Evolutionary conservation across 2,888 invertebrate species (phyloP).

Genomic region (Thymelicus acteon): DNA sequence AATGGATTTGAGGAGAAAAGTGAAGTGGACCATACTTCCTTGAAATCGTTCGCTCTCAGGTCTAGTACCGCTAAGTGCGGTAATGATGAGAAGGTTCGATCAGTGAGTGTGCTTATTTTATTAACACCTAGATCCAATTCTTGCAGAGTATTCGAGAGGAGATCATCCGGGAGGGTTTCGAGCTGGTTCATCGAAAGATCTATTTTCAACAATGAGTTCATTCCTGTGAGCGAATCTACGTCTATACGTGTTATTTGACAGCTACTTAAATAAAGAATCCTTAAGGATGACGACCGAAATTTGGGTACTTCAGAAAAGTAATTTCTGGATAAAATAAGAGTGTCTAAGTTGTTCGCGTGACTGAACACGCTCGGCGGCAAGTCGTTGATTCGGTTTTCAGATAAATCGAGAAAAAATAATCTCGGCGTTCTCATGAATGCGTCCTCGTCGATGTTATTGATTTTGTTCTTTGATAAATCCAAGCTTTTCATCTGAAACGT

Average conservation of each 20-base stretch:
- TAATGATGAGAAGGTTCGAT: constrained; percentile 86
- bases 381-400: constrained; percentile 87
- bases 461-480: constrained; percentile 88
- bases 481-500: constrained; percentile 76
- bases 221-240: constrained; percentile 75
- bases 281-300: constrained; percentile 84
- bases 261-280: constrained; percentile 84
- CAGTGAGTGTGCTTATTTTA: constrained; percentile 85
- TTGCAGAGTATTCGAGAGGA: constrained; percentile 85
- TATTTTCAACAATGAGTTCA: constrained; percentile 85
- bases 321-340: constrained; percentile 87
- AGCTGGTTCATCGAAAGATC: constrained; percentile 88
- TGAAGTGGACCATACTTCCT: constrained; percentile 84
- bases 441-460: constrained; percentile 83
- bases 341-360: constrained; percentile 82
- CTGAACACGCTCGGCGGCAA: constrained; percentile 84
- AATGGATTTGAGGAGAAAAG: constrained; percentile 86
- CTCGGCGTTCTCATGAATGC: constrained; percentile 85
- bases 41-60: constrained; percentile 89
- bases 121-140: constrained; percentile 85
- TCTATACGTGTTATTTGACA: constrained; percentile 86
- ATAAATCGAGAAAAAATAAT: constrained; percentile 86
- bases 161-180: constrained; percentile 83
- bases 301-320: constrained; percentile 84
- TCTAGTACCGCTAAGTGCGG: constrained; percentile 87